Evolutionary conservation across 2,113 vertebrate genomes (phyloP), one percentile per base, ranked within the genome.

Genomic region (Xenus cinereus): DNA sequence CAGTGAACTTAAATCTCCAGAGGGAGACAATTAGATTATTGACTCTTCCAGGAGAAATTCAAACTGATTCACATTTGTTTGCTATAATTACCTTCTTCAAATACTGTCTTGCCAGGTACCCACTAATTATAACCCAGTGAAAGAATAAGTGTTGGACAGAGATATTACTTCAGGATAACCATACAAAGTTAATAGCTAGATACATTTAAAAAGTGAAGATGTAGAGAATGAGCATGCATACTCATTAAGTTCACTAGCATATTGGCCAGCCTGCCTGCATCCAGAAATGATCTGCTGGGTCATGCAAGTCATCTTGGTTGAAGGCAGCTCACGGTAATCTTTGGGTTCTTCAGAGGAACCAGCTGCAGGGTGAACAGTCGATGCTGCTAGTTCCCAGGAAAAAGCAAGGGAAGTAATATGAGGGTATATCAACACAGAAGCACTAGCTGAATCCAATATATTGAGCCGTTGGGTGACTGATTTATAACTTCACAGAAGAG

Each of bases 71-170:
- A 92, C 82, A 71, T 86, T 88, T 97, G 50, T 94, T 94, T 96
- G 75, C 92, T 94, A 71, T 79, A 93, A 92, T 94, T 94, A 59
- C 53, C 80, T 87, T 94, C 54, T 95, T 91, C 87, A 96, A 95
- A 96, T 88, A 85, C 71, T 82, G 28, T 79, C 71, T 87, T 95
- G 39, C 66, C 41, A 69, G 77, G 22, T 85, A 75, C 46, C 51
- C 68, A 28, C 46, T 95, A 92, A 83, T 93, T 96, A 80, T 91
- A 94, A 82, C 50, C 50, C 68, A 48, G 23, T 73, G 45, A 77
- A 89, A 95, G 51, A 84, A 3, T 72, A 76, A 69, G n/a, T 59
- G 20, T 77, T 86, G 59, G 67, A 53, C 45, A 77, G 59, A 80
- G 71, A 54, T 87, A 66, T 27, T 93, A 51, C 62, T 83, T 82